Base-by-base conservation (phyloP, 37 sponge, comb jelly and placozoan genomes). In the Ianthella basta region DNA sequence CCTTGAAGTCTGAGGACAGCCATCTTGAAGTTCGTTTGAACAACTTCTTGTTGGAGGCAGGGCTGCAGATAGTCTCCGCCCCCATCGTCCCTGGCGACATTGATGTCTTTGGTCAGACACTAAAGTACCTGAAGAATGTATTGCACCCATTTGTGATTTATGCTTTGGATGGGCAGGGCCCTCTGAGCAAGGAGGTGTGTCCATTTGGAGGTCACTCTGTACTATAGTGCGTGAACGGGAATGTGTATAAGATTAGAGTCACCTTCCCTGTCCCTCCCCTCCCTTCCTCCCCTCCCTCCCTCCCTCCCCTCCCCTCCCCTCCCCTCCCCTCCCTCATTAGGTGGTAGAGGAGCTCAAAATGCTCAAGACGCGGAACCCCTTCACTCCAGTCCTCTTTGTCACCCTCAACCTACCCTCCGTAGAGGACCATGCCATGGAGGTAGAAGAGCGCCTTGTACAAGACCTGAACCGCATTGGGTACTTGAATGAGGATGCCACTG, bases 131-230 rank as follows among this genome's bases (percentile, higher is more conserved):
- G 36, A 88, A 90, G 79, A 88, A 94, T 15, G 96, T 90, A 70
- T 93, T 89, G 21, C 93, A 92, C 56, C 94, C 96, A 1, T 88
- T 96, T 69, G 83, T 93, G 57, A 85, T 96, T 33, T 96, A 86
- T 74, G 88, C 85, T 0, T 79, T 92, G 68, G 91, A 96, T 85
- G 89, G 86, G 16, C 80, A 72, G 74, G 16, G 25, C 16, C 87
- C 94, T 27, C 79, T 96, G 59, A 91, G 18, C 27, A 55, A 75
- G 40, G 89, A 93, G 82, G 96, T 96, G 27, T 33, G 82, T 44
- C 15, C 15, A 4, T 56, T 27, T 3, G 27, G 24, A 63, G 65
- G 65, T 20, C 19, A 57, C 59, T 57, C 59, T 19, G 19, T 20
- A 19, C 59, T 19, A 57, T 19, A 57, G 59, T 57, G 19, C 59